Percentiles rank a stretch among this genome's conserved stretches.
Conservation (phyloP, 2,113 vertebrate species). For the Engystomops pustulosus region DNA sequence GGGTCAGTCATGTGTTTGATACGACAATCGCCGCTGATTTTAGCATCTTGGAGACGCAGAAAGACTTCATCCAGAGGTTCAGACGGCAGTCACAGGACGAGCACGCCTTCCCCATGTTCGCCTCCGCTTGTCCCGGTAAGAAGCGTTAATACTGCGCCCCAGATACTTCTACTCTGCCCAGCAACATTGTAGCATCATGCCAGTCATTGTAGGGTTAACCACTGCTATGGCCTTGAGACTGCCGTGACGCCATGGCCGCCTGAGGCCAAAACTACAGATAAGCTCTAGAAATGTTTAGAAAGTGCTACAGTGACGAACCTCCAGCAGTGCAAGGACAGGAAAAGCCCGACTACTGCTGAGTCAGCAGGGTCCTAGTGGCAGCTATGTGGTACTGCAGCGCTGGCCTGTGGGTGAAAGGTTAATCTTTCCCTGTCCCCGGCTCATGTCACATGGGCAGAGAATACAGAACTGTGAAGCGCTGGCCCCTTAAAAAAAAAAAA, state of each 20-base stretch:
- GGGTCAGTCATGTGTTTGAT: conserved; percentile 90
- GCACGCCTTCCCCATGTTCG: conserved; percentile 91
- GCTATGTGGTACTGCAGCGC: not conserved
- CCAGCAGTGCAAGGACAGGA: not conserved
- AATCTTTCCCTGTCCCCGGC: not conserved
- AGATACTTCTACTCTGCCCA: too few relatives aligned
- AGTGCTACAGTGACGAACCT: not conserved
- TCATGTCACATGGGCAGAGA: not conserved
- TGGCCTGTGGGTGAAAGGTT: not conserved
- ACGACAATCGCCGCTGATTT: conserved; percentile 89
- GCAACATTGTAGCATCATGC: too few relatives aligned
- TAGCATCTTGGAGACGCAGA: conserved; percentile 94
- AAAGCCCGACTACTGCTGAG: not conserved
- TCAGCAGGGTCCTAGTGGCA: not conserved
- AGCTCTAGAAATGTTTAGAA: not conserved
- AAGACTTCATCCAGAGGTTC: conserved; percentile 89
- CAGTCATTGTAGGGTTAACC: not conserved
- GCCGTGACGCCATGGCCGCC: not conserved
- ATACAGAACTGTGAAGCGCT: too few relatives aligned
- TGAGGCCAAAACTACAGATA: not conserved
- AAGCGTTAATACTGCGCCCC: not conserved
- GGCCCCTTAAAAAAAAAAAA: too few relatives aligned
- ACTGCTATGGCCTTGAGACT: not conserved
- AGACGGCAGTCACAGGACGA: conserved; percentile 82
- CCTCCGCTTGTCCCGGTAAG: conserved; percentile 95